These are phyloP conservation scores for Hirtodrosophila trivittata DNA, from an alignment of 2,888 invertebrate species.

Conservation along the genomic window DNA sequence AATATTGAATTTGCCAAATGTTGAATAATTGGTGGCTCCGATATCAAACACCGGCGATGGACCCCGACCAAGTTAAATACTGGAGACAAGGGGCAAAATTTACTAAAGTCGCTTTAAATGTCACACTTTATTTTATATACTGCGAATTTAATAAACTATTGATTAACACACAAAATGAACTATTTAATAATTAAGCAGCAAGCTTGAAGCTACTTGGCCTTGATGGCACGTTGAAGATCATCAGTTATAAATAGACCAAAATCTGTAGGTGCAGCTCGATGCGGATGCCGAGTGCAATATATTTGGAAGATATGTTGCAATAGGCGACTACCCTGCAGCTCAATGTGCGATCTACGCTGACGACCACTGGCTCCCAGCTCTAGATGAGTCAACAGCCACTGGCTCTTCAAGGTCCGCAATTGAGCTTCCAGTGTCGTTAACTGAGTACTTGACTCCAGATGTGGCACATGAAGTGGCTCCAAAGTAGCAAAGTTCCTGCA, in stretches of 20 bases:
- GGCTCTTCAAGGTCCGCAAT: constrained; percentile 65
- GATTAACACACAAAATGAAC: constrained; percentile 51
- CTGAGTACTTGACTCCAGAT: constrained; percentile 68
- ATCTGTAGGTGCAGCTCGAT: constrained; percentile 79
- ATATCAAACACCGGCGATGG: no score
- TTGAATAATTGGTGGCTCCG: no score
- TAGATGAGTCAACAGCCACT: constrained; percentile 75
- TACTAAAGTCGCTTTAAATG: no score
- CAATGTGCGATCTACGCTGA: constrained; percentile 71
- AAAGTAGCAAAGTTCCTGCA: constrained; percentile 85
- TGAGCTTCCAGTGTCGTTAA: constrained; percentile 80
- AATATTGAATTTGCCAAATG: no score
- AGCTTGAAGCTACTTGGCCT: constrained; percentile 22
- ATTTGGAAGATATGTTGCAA: constrained; percentile 80
- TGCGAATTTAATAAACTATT: constrained; percentile 36
- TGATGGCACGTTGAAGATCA: constrained; percentile 59
- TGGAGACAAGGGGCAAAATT: no score
- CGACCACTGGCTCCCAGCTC: constrained; percentile 54
- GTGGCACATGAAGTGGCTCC: constrained; percentile 85
- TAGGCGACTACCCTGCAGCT: constrained; percentile 63
- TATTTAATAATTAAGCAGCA: constrained; percentile 43
- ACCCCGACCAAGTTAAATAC: no score
- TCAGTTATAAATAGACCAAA: constrained; percentile 79
- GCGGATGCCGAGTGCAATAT: constrained; percentile 82
- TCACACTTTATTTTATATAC: no score